A percentile compares a stretch with the other conserved stretches of the same genome.
phyloP scores from a whole-genome alignment of 1,140 invertebrate genomes.

The Drosophila takahashii region DNA sequence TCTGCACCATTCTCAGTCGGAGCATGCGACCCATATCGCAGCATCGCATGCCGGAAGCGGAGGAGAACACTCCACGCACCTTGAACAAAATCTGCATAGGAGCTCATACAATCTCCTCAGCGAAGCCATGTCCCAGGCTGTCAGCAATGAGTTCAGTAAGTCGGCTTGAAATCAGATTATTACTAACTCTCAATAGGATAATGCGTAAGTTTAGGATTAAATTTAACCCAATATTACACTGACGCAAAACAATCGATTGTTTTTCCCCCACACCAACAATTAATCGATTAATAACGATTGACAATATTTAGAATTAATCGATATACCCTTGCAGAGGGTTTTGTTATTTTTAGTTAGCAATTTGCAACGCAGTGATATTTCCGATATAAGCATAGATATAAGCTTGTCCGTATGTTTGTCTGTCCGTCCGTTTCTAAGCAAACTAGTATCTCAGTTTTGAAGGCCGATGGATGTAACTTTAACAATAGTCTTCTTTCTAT shows the following conservation, averaged over 20 bases:
- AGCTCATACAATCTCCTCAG: constrained; percentile 84
- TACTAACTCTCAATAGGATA: not conserved
- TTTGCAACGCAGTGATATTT: not conserved
- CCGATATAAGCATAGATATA: not conserved
- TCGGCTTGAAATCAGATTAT: constrained; percentile 12
- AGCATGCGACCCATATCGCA: constrained; percentile 12
- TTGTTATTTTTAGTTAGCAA: not conserved
- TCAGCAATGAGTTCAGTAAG: constrained; percentile 85
- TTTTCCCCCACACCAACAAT: too few species aligned
- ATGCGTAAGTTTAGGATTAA: not conserved
- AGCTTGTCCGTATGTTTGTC: constrained; percentile 8
- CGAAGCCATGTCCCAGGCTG: constrained; percentile 84
- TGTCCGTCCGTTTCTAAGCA: constrained; percentile 4
- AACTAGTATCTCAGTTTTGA: constrained; percentile 7
- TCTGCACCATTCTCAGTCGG: constrained; percentile 12
- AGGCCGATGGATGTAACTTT: constrained; percentile 3
- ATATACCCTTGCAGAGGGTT: not conserved
- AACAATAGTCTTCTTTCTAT: constrained; percentile 14
- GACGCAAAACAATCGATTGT: not conserved
- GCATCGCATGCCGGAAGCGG: constrained; percentile 30
- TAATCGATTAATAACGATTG: not conserved
- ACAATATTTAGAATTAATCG: not conserved
- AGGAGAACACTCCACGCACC: constrained; percentile 31
- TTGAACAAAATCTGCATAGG: constrained; percentile 42
- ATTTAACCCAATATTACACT: not conserved